Conservation (phyloP, 1,140 invertebrate genomes). For the Metopolophium dirhodum region DNA sequence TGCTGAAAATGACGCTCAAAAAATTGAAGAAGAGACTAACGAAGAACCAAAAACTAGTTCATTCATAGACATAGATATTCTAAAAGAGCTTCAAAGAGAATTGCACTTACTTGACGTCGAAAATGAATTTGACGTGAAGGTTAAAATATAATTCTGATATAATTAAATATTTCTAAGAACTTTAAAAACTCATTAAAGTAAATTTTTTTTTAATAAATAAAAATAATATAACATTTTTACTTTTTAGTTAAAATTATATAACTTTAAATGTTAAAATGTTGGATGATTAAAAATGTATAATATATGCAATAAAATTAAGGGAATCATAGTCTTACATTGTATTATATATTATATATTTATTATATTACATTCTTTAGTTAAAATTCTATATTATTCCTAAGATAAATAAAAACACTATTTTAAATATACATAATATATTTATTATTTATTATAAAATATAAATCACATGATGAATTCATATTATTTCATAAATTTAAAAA, state of each 20-base stretch:
- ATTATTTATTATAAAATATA: no score
- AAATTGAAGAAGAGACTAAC: conserved; percentile 14
- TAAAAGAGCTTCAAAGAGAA: conserved; percentile 72
- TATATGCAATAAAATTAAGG: neutral
- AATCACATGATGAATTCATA: neutral
- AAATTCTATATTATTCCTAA: neutral
- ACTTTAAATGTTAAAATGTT: no score
- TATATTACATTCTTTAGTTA: neutral
- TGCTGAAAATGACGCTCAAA: neutral
- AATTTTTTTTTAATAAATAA: neutral
- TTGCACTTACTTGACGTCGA: conserved; percentile 73
- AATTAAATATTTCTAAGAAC: neutral
- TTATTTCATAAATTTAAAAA: neutral
- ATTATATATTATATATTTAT: neutral
- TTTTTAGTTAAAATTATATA: neutral
- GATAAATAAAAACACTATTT: no score
- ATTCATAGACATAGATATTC: conserved; percentile 70
- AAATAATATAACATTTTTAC: neutral
- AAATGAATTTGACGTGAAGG: conserved; percentile 73
- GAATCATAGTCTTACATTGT: neutral
- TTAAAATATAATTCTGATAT: conserved; percentile 60
- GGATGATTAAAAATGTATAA: neutral
- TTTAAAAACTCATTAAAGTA: neutral
- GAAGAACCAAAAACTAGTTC: conserved; percentile 59
- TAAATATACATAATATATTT: no score